These are phyloP conservation scores for Bos javanicus DNA, from an alignment of 2,113 vertebrate species.

Conservation along the genomic window DNA sequence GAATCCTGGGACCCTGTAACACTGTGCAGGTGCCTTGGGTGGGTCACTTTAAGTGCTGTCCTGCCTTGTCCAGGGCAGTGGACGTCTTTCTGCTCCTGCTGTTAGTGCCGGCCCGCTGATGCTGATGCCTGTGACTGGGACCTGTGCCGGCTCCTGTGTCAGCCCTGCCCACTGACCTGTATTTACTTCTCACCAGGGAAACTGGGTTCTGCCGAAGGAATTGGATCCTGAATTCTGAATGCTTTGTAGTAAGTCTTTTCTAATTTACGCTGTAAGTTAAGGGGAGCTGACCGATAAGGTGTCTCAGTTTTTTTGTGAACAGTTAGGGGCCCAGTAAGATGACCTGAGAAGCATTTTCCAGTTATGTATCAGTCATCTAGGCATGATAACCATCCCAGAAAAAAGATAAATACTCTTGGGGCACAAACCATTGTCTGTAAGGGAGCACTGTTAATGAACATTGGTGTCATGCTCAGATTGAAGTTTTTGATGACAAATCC, in stretches of 20 bases:
- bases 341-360: neutral
- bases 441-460: neutral
- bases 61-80: neutral
- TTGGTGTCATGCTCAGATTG: neutral
- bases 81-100: rapidly evolving
- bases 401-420: neutral
- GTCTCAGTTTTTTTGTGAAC: neutral
- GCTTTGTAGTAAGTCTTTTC: neutral
- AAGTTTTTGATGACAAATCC: neutral
- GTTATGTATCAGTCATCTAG: neutral
- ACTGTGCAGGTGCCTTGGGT: rapidly evolving
- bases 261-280: neutral
- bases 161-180: neutral
- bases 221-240: neutral
- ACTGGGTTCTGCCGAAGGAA: neutral
- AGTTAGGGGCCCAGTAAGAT: neutral
- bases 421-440: neutral
- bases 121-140: neutral
- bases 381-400: neutral
- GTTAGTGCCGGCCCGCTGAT: rapidly evolving
- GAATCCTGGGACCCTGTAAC: neutral
- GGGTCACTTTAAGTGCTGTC: rapidly evolving
- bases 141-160: neutral
- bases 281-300: neutral
- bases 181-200: neutral